A percentile compares a stretch with the other conserved stretches of the same genome.
phyloP scores from a whole-genome alignment of 2,797 vertebrate genomes.

The Lepus oiostolus region DNA sequence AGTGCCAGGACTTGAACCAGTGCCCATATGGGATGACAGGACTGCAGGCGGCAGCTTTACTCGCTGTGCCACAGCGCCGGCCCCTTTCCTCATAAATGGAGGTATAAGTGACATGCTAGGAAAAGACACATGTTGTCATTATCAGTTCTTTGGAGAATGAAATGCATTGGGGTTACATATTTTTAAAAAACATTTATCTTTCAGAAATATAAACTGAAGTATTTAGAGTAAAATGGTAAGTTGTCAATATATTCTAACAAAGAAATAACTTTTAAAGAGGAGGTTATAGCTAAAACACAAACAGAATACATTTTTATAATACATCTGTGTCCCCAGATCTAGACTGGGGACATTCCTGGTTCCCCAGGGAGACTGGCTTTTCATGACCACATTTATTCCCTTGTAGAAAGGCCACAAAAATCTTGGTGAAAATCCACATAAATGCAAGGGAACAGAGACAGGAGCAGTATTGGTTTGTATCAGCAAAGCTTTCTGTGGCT shows the following conservation, averaged over 20 bases:
- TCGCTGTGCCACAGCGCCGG: too few relatives aligned
- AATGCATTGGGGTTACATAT: not conserved
- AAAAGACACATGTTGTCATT: not conserved
- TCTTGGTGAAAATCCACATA: not conserved
- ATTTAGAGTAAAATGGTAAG: not conserved
- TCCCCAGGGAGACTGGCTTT: not conserved
- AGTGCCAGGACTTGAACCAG: too few relatives aligned
- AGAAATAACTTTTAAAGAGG: not conserved
- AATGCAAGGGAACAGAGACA: not conserved
- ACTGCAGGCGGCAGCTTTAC: too few relatives aligned
- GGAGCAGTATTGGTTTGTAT: not conserved
- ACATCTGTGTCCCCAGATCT: not conserved
- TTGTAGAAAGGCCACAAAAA: not conserved
- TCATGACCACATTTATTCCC: not conserved
- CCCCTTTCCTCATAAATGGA: not conserved
- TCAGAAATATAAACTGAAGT: not conserved
- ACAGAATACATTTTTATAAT: not conserved
- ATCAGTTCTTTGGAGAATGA: constrained; percentile 32
- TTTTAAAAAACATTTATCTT: not conserved
- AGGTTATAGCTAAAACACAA: not conserved
- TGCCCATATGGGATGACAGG: too few relatives aligned
- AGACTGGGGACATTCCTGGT: not conserved
- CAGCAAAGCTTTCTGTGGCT: constrained; percentile 2
- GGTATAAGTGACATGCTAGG: not conserved
- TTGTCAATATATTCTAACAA: not conserved